Evolutionary conservation across 2,797 vertebrate genomes (phyloP), one percentile per base, ranked within the genome.

Genomic region (Manis crassicaudata): DNA sequence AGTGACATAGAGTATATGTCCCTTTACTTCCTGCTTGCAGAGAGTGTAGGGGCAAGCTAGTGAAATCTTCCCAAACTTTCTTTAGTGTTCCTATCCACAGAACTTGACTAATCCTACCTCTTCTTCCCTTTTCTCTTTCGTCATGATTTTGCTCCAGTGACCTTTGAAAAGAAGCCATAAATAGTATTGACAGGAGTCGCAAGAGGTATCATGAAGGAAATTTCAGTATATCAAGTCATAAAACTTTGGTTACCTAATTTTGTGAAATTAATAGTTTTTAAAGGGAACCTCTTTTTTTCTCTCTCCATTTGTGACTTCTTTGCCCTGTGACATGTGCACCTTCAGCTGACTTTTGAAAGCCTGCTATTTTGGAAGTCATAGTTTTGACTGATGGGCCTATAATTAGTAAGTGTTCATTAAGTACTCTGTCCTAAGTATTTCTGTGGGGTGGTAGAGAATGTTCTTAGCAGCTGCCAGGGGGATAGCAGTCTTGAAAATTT

Each of bases 321-420:
- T 94, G 89, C 93, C 75, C 75, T 76, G 52, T 89, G 70, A 84
- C 70, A 91, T 5, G 5, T 86, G 76, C 7, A 86, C 84, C 95
- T 96, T 95, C 89, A 94, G 70, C 76, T 93, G 84, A 88, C 95
- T 97, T 95, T 91, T 43, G 65, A 88, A 96, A 89, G 92, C 70
- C 81, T 84, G 67, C 75, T 97, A 67, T 89, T 97, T 95, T 81
- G 58, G 72, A 90, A 76, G 80, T 93, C 84, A 90, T 87, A 81
- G 91, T 96, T 97, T 88, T 97, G 91, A 96, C 81, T 32, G 80
- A 86, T 90, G 62, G 29, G 16, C 40, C 87, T 97, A 81, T 97
- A 95, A 94, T 96, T 97, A 97, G 92, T 68, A 95, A 97, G 89
- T 96, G 72, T 27, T 96, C 93, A 95, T 97, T 97, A 97, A 95